Base-by-base conservation (phyloP, 2,888 invertebrate genomes). In the Pandemis heparana region DNA sequence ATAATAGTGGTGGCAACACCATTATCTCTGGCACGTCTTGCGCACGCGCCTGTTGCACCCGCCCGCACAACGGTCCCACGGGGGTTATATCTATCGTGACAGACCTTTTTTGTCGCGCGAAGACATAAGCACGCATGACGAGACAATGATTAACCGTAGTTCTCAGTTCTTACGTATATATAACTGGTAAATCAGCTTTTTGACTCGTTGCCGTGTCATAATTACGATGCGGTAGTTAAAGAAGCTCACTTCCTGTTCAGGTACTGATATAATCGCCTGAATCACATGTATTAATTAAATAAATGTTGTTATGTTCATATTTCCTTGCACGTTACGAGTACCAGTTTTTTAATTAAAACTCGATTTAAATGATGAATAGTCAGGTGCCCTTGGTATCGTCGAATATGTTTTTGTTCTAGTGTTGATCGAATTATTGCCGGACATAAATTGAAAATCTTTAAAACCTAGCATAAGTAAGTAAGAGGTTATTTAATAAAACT, bases 61-160 rank as follows among this genome's bases (percentile, higher is more conserved):
- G 10, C 12, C 12, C 43, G 10, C 43, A 12, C 43, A 43, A 12
- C 43, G 3, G 43, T 48, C 62, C 2, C 62, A 43, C 62, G 62
- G 43, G n/a, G 61, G 61, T 61, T 39, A 16, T 43, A 18, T 43
- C 62, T 43, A 18, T 43, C 62, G 43, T 43, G 62, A 9, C n/a
- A 14, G 8, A 38, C 3, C 43, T 43, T 62, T 62, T 62, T 18
- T 62, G 43, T 12, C 41, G 41, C 62, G 38, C 39, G 43, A 32
- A 9, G 39, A 61, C 18, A 61, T 16, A 18, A 18, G 32, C 62
- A 43, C 41, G 18, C 62, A 43, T 18, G 18, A 10, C n/a, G 12
- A 39, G 61, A 18, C 41, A 62, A 10, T 39, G 41, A 53, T 53
- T 53, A 53, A 53, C 53, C 18, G 53, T 53, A 18, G 53, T 9